Conservation (phyloP, 2,797 vertebrate genomes). For the Setipinna tenuifilis region DNA sequence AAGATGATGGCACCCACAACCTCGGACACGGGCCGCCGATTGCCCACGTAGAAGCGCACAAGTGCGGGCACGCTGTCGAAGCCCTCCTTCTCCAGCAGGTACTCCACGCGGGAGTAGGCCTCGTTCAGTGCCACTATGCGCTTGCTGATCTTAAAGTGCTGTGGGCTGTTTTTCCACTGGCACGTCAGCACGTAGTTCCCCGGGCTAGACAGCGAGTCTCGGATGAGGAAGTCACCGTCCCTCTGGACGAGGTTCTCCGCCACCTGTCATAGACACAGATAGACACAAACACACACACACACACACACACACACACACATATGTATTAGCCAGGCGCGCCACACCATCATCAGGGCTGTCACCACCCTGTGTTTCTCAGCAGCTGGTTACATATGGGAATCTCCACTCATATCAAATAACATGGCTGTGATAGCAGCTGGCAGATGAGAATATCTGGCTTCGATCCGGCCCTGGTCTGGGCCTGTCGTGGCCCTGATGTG, state of each 20-base stretch:
- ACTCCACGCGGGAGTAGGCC: slow-evolving; percentile 91
- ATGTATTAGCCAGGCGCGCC: neutral
- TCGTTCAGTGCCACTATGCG: slow-evolving; percentile 84
- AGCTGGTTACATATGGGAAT: slow-evolving; percentile 14
- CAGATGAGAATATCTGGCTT: neutral
- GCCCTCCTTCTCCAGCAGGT: slow-evolving; percentile 88
- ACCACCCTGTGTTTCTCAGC: neutral
- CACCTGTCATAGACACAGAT: slow-evolving; percentile 73
- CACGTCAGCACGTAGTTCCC: slow-evolving; percentile 95
- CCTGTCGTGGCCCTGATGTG: neutral
- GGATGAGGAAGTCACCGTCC: slow-evolving; percentile 95
- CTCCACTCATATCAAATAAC: neutral
- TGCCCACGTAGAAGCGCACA: slow-evolving; percentile 92
- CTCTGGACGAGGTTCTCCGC: slow-evolving; percentile 89
- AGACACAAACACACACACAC: neutral
- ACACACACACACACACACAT: neutral
- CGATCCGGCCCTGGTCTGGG: neutral
- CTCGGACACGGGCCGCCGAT: slow-evolving; percentile 88
- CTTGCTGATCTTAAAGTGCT: slow-evolving; percentile 97
- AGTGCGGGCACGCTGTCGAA: slow-evolving; percentile 92
- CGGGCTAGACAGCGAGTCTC: slow-evolving; percentile 92
- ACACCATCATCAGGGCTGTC: neutral
- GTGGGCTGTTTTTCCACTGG: slow-evolving; percentile 90
- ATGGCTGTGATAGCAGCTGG: neutral
- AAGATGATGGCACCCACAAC: slow-evolving; percentile 93